Conservation (phyloP, 2,797 vertebrate genomes). For the Dromococcyx pavoninus region DNA sequence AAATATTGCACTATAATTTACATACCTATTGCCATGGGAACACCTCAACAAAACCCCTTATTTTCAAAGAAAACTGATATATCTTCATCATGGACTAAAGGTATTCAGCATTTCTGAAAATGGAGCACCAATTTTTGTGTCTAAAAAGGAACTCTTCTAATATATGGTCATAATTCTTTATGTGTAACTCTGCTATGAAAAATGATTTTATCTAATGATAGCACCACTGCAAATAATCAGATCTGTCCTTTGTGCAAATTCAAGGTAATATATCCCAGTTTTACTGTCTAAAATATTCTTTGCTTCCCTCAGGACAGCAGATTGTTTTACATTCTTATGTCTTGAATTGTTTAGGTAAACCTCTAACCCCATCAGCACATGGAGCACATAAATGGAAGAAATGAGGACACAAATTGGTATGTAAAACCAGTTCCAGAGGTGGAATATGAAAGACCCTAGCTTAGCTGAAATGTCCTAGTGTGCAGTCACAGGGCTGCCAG, state of each 20-base stretch:
- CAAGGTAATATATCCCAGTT: background rate
- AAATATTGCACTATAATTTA: constrained; percentile 4
- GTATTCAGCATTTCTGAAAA: background rate
- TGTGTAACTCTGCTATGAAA: background rate
- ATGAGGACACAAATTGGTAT: background rate
- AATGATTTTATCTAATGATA: background rate
- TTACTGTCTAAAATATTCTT: background rate
- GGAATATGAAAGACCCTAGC: background rate
- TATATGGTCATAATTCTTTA: background rate
- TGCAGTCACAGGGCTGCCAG: background rate
- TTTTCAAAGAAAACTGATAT: background rate
- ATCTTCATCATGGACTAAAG: background rate
- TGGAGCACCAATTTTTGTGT: background rate
- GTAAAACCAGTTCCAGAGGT: background rate
- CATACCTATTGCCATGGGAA: constrained; percentile 39
- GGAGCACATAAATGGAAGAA: background rate
- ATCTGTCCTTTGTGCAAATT: background rate
- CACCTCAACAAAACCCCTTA: background rate
- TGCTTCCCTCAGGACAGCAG: background rate
- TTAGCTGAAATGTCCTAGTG: background rate
- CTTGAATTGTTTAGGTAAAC: background rate
- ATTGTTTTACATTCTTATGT: background rate
- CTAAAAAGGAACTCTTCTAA: background rate
- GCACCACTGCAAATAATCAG: background rate
- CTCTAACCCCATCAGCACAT: background rate